Conservation (phyloP, 2,113 vertebrate species). For the Tragelaphus scriptus region DNA sequence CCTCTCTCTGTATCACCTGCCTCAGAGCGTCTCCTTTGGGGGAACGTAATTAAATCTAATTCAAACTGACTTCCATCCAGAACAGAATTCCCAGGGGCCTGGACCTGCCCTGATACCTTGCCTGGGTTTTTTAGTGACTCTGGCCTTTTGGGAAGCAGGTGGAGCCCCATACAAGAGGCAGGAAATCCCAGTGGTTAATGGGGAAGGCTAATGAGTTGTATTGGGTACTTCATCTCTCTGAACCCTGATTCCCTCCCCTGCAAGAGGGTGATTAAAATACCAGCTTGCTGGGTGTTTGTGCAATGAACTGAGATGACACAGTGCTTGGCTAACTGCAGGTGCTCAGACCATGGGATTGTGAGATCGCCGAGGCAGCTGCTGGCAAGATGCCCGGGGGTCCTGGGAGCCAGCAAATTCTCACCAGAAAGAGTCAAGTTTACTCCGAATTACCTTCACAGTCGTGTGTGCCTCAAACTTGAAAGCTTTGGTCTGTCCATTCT, state of each 20-base stretch:
- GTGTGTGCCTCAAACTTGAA: conserved; percentile 95
- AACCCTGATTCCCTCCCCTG: background rate
- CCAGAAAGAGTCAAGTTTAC: background rate
- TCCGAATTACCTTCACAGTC: conserved; percentile 91
- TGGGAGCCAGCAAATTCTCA: background rate
- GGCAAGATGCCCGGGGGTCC: background rate
- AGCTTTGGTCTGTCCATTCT: conserved; percentile 98
- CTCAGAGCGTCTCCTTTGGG: background rate
- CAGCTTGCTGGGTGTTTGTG: background rate
- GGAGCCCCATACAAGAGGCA: background rate
- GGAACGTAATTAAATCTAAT: background rate
- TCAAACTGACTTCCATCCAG: background rate
- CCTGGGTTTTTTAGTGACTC: background rate
- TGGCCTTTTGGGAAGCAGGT: background rate
- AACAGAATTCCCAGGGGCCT: background rate
- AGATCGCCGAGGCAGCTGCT: background rate
- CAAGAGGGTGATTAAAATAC: background rate
- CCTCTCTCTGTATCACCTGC: background rate
- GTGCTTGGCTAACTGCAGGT: background rate
- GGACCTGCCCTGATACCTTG: background rate
- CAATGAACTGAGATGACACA: background rate
- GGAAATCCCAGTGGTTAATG: background rate
- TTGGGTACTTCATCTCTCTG: background rate
- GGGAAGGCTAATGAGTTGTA: background rate
- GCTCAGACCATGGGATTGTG: background rate